A percentile compares a stretch with the other conserved stretches of the same genome.
phyloP scores from a whole-genome alignment of 2,113 vertebrate species.

The Percina caprodes region DNA sequence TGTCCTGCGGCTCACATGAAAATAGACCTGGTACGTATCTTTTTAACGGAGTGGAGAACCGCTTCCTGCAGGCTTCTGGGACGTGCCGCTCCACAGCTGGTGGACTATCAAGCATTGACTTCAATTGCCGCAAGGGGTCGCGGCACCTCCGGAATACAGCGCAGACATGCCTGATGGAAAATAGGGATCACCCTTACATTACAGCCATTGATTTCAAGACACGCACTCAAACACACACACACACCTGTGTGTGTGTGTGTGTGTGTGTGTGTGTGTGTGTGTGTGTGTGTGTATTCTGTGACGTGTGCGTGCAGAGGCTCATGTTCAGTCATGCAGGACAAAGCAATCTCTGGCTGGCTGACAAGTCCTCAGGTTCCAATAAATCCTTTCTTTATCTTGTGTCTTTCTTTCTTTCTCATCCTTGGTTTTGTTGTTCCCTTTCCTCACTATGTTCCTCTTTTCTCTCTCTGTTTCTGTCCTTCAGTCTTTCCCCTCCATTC shows the following conservation, averaged over 20 bases:
- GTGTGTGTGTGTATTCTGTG: background rate
- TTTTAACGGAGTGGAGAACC: too few species aligned
- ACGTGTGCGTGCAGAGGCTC: conserved; percentile 19
- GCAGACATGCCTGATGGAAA: too few species aligned
- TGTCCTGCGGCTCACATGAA: too few species aligned
- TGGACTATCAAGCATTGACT: too few species aligned
- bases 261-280: background rate
- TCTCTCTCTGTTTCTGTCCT: background rate
- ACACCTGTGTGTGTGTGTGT: background rate
- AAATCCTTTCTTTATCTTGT: conserved; percentile 53
- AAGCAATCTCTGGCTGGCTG: conserved; percentile 67
- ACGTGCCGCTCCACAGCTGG: too few species aligned
- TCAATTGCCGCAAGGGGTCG: too few species aligned
- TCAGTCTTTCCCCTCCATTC: background rate
- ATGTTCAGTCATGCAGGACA: conserved; percentile 69
- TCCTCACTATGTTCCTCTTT: background rate
- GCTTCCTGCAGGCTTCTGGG: too few species aligned
- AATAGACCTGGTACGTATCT: too few species aligned
- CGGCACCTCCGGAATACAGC: too few species aligned
- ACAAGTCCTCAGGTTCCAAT: conserved; percentile 63
- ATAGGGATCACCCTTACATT: conserved; percentile 35
- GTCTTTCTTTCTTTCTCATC: background rate
- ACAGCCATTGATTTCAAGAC: conserved; percentile 35
- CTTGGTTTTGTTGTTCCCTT: background rate
- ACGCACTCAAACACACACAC: conserved; percentile 4